A percentile compares a stretch with the other conserved stretches of the same genome.
Evolutionary conservation across 1,140 invertebrate species (phyloP).

Genomic region (Cotesia chilonis): DNA sequence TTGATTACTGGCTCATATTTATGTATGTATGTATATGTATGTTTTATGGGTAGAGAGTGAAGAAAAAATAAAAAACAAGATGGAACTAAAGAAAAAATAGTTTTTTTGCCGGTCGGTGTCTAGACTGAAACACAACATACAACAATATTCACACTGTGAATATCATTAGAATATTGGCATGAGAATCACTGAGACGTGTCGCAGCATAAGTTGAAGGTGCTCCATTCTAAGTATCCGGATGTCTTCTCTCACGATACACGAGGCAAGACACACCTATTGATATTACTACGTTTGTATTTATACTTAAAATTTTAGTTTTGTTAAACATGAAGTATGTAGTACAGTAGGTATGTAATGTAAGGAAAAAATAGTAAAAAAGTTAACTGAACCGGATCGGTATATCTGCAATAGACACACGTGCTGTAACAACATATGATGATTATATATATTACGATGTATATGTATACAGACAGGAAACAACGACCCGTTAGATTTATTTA

Average conservation of each 20-base stretch:
- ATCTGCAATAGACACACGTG: slow-evolving; percentile 40
- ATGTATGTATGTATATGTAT: too few species aligned
- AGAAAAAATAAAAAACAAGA: not conserved
- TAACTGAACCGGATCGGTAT: not conserved
- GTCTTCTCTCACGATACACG: slow-evolving; percentile 3
- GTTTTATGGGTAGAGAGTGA: too few species aligned
- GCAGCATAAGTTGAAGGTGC: slow-evolving; percentile 6
- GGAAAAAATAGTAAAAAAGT: not conserved
- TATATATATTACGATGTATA: not conserved
- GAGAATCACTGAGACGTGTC: slow-evolving; percentile 17
- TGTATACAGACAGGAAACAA: slow-evolving; percentile 55
- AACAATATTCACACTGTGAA: not conserved
- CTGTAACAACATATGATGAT: slow-evolving; percentile 41
- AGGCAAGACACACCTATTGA: not conserved
- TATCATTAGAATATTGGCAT: slow-evolving; percentile 3
- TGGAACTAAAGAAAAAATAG: not conserved
- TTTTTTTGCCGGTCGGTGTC: too few species aligned
- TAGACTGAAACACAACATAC: too few species aligned
- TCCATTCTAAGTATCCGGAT: slow-evolving; percentile 13
- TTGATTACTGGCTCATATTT: too few species aligned
- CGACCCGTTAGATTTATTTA: slow-evolving; percentile 49
- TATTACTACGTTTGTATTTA: not conserved
- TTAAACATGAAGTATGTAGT: not conserved
- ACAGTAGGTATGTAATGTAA: not conserved
- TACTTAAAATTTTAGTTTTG: not conserved